phyloP scores from a whole-genome alignment of 2,797 vertebrate genomes.

The Apodemus agrarius region DNA sequence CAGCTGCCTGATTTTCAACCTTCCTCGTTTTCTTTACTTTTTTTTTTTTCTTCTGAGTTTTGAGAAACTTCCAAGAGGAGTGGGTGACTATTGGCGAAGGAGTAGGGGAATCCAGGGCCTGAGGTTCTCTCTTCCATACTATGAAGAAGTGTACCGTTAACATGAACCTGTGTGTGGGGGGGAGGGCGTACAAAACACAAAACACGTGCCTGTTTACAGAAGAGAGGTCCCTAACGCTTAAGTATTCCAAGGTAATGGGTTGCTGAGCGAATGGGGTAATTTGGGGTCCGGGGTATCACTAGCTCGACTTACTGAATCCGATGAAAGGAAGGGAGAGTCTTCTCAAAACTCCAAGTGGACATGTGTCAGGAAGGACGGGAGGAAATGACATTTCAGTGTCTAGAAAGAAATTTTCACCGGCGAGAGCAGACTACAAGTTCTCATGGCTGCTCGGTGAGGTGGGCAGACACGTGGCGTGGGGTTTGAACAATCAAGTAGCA shows the following conservation, averaged over 20 bases:
- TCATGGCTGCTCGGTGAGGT: background rate
- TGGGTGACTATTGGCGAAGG: background rate
- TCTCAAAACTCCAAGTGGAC: slow-evolving; percentile 18
- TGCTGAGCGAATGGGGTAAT: background rate
- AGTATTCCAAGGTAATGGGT: background rate
- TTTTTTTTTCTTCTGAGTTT: background rate
- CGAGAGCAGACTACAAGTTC: background rate
- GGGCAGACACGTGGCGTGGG: background rate
- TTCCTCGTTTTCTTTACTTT: slow-evolving; percentile 6
- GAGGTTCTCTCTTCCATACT: background rate
- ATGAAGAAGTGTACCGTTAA: background rate
- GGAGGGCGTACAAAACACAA: background rate
- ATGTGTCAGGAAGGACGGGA: background rate
- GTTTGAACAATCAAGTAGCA: background rate
- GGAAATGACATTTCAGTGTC: background rate
- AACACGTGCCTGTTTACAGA: background rate
- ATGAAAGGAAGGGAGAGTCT: background rate
- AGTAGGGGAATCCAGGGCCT: background rate
- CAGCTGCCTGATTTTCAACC: background rate
- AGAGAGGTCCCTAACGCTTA: background rate
- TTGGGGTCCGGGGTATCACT: background rate
- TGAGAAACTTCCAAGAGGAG: slow-evolving; percentile 16
- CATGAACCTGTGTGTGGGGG: background rate
- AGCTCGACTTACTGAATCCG: background rate
- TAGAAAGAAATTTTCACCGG: background rate